Evolutionary conservation across 2,113 vertebrate species (phyloP), one percentile per base, ranked within the genome.

Genomic region (Indicator maculatus): DNA sequence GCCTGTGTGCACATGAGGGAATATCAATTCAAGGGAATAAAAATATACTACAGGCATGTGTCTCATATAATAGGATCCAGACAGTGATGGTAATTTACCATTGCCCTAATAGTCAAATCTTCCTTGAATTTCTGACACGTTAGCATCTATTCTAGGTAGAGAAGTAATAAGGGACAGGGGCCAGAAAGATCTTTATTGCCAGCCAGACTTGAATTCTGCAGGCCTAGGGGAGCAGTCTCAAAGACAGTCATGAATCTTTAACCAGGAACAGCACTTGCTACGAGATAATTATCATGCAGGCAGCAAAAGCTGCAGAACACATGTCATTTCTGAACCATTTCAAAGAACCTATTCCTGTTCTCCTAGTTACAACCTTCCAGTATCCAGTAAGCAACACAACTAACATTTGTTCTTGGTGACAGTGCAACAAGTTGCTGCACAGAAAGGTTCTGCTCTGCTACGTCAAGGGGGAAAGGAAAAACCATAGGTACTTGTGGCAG

Each of bases 221-320:
- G 91, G 83, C 90, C 69, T 59, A 0, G 7, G 88, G 88, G 94
- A 92, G 21, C 47, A 83, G 85, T 56, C 83, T 89, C 89, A 90
- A 74, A 95, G 88, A 70, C 18, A 70, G 82, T 90, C 91, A 93
- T 96, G 89, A 95, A 95, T 93, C 93, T 97, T 95, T 96, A 95
- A 96, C 85, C 82, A 93, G 90, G 85, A 97, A 95, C 94, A 94
- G 93, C 83, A 45, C 73, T 96, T 64, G 88, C 93, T 88, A 95
- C 88, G 86, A 84, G 76, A 56, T 86, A 93, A 95, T 95, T 93
- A 93, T 50, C 73, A 91, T 93, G 88, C 80, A 91, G 86, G 76
- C 88, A 95, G 93, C 83, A 88, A 95, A 95, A 84, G 72, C 83
- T 90, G 91, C 83, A 84, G 76, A 95, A 90, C 86, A 94, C 83